A percentile compares a stretch with the other conserved stretches of the same genome.
phyloP scores from a whole-genome alignment of 2,888 invertebrate genomes.

The Cheiracanthium punctorium region DNA sequence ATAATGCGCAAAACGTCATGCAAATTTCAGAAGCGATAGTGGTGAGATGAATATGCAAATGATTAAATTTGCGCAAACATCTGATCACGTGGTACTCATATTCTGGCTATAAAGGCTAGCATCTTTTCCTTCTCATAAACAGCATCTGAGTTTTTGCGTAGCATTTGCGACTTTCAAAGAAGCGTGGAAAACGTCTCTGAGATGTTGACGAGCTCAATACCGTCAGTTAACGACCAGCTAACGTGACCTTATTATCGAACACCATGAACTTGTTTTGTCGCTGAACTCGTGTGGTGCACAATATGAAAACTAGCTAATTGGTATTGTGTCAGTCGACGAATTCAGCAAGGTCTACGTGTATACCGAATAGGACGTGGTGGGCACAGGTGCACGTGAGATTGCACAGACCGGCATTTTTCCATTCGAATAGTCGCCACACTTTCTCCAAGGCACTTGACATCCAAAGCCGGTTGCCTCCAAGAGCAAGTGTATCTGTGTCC shows the following conservation, averaged over 20 bases:
- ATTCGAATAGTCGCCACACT: too few relatives aligned
- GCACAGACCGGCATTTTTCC: too few relatives aligned
- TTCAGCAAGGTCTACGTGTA: not conserved
- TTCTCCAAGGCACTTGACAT: too few relatives aligned
- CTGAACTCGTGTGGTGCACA: not conserved
- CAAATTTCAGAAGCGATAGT: constrained; percentile 1
- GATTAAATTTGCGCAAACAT: not conserved
- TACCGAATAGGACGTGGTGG: too few relatives aligned
- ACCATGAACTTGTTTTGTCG: constrained; percentile 12
- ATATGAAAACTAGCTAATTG: not conserved
- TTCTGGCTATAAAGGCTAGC: constrained; percentile 3
- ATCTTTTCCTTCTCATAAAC: not conserved
- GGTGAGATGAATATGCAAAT: constrained; percentile 8
- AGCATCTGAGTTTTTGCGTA: not conserved
- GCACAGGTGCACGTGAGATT: too few relatives aligned
- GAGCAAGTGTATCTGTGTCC: too few relatives aligned
- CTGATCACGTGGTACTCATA: not conserved
- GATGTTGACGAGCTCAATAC: not conserved
- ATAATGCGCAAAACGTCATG: not conserved
- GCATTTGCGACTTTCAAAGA: constrained; percentile 2
- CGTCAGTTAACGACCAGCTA: constrained; percentile 18
- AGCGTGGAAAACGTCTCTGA: not conserved
- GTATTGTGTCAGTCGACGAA: not conserved
- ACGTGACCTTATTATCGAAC: constrained; percentile 9
- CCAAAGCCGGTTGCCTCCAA: too few relatives aligned